Base-by-base conservation (phyloP, 2,888 invertebrate genomes). In the Mesorhabditis sp. region DNA sequence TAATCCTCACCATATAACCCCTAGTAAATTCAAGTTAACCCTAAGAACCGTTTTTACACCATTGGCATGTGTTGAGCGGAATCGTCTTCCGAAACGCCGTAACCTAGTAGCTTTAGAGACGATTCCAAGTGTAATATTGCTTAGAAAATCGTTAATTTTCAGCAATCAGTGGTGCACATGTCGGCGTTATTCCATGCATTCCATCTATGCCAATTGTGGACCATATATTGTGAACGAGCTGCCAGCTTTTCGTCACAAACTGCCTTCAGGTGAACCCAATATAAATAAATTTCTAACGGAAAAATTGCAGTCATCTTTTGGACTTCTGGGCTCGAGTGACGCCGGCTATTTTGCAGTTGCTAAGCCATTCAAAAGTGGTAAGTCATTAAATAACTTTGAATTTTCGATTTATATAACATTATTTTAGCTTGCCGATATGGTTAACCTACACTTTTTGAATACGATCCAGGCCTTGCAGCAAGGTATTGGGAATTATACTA, bases 261-360 rank as follows among this genome's bases (percentile, higher is more conserved):
- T 13, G 58, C 58, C n/a, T 50, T 50, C 58, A 50, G n/a, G 13
- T 43, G 28, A 28, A 28, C 28, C 1, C 28, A 28, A 28, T 28
- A 50, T 13, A 1, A 50, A n/a, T 50, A n/a, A 50, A 13, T 50
- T 50, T n/a, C 58, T 13, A 50, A 2, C 7, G 58, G 2, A 50
- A 50, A 50, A 13, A 1, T 50, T 50, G 7, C n/a, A 50, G 58
- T 6, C 78, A 78, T 76, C 89, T 97, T 69, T 91, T 95, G 80
- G 96, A 97, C 88, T 98, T 98, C 89, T 98, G 98, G 98, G 93
- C 93, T 67, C 93, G 96, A 87, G 92, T 98, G 5, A 96, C 97
- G 61, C 97, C 97, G 0, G 93, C 92, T 74, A 92, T 98, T 71
- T 89, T 98, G 74, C 94, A 96, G 86, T 89, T 98, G 70, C 91